Base-by-base conservation (phyloP, 2,113 vertebrate genomes). In the Thinocorus orbignyianus region DNA sequence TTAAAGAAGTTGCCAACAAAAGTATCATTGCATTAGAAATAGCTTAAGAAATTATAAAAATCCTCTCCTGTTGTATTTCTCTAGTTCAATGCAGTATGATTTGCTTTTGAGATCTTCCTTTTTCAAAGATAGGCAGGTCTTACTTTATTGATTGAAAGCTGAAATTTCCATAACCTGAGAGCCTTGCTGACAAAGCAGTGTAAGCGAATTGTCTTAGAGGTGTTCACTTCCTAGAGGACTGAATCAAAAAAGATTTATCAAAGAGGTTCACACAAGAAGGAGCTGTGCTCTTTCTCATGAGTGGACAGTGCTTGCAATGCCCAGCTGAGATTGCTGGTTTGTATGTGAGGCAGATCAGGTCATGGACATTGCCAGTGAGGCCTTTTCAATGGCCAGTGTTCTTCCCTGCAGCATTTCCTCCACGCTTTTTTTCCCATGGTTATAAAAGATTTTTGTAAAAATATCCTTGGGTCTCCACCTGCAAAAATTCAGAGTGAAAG, bases 121-220 rank as follows among this genome's bases (percentile, higher is more conserved):
- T 71, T 68, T 60, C 64, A 64, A 77, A 84, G 72, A 74, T 62
- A 90, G 90, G 46, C 62, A 93, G 44, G 60, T 51, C 57, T 70
- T 57, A 15, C 79, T 62, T 65, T 60, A 70, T 62, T 84, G 83
- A 91, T 49, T 79, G 51, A 52, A 79, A 69, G 42, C 51, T 93
- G 60, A 73, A 64, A 79, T 91, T 73, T 95, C 70, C 83, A 76
- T 68, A 91, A 87, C 57, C 57, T 8, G 42, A 55, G 44, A 87
- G 12, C 68, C 55, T 85, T 90, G 87, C 93, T 95, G 89, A 92
- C 86, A 91, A 73, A 68, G 81, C 81, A 89, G 42, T 4, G 8
- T 57, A 74, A 89, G 61, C 44, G 82, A 87, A 91, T 74, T 87
- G 28, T 79, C 39, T 92, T 31, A 22, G 46, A 72, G 64, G 23